Conservation (phyloP, 2,113 vertebrate genomes). For the Heliornis fulica region DNA sequence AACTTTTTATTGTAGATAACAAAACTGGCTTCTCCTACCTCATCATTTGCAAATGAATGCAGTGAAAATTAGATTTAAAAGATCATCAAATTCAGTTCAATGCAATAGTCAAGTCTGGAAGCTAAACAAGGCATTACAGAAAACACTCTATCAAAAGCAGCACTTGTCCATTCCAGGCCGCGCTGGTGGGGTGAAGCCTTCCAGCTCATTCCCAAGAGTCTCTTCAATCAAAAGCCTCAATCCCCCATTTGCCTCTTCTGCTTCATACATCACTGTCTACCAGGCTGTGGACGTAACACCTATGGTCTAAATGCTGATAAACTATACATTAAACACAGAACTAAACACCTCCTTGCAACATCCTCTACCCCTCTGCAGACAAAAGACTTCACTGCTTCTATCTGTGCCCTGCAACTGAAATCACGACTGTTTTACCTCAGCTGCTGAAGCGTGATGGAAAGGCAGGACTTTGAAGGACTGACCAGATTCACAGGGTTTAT, state of each 20-base stretch:
- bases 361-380: not conserved
- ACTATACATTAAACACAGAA: not conserved
- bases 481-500: not conserved
- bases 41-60: not conserved
- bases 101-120: not conserved
- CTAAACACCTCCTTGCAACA: not conserved
- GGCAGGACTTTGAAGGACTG: not conserved
- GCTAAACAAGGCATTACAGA: not conserved
- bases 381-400: not conserved
- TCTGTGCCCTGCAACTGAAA: not conserved
- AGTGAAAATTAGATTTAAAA: conserved; percentile 8
- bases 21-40: not conserved
- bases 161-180: not conserved
- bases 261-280: not conserved
- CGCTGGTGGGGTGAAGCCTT: not conserved
- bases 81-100: not conserved
- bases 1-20: not conserved
- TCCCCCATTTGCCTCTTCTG: not conserved
- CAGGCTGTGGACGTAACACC: not conserved
- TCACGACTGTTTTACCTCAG: not conserved
- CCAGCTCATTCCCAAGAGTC: not conserved
- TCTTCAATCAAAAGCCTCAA: too few species aligned
- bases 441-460: not conserved
- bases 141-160: not conserved
- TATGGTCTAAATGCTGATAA: not conserved